Evolutionary conservation across 1,140 invertebrate genomes (phyloP).

Genomic region (Onthophagus taurus): DNA sequence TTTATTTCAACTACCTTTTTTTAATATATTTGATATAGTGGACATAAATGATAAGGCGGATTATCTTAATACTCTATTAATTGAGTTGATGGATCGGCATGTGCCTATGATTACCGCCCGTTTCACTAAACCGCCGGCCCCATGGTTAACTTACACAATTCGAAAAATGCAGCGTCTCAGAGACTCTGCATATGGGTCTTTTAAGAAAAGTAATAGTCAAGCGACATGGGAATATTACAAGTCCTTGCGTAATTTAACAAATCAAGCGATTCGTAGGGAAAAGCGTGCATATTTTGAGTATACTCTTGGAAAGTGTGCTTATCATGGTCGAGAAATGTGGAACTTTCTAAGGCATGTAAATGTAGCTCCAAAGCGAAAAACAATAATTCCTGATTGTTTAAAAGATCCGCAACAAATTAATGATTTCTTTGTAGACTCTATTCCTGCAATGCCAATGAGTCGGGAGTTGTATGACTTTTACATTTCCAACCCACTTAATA

Average conservation of each 20-base stretch:
- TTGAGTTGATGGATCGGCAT: not conserved
- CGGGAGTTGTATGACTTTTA: not conserved
- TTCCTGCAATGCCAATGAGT: not conserved
- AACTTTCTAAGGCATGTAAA: not conserved
- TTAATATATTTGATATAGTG: not conserved
- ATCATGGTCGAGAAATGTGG: not conserved
- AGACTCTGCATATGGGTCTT: not conserved
- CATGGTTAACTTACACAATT: constrained; percentile 4
- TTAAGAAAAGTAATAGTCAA: not conserved
- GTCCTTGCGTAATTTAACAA: constrained; percentile 7
- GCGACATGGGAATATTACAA: constrained; percentile 9
- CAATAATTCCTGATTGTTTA: not conserved
- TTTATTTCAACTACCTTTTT: not conserved
- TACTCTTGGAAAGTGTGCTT: not conserved
- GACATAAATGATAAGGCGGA: not conserved
- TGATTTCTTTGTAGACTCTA: not conserved
- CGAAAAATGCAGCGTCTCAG: not conserved
- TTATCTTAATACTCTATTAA: not conserved
- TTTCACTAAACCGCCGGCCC: not conserved
- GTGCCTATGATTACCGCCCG: not conserved
- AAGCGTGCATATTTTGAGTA: constrained; percentile 3
- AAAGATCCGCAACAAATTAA: not conserved
- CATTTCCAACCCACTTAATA: not conserved
- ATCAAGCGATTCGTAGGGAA: not conserved
- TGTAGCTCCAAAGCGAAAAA: not conserved